phyloP scores from a whole-genome alignment of 30 jellyfish, hydroid and myxozoan genomes.

The Euphysa ruthae region DNA sequence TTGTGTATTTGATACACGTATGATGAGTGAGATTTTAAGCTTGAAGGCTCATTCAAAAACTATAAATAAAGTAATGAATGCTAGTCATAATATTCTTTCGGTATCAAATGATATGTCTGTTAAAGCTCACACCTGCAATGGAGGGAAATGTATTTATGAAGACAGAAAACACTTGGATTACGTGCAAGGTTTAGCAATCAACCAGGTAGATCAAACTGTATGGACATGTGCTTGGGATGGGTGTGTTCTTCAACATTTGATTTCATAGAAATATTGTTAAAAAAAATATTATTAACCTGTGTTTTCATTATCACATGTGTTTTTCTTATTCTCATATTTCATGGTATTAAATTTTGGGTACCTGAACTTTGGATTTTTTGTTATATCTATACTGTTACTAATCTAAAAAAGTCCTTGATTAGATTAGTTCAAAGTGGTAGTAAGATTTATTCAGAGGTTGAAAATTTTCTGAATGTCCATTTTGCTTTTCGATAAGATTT shows the following conservation, averaged over 20 bases:
- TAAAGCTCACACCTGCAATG: neutral
- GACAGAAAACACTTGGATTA: slow-evolving; percentile 48
- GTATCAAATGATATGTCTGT: slow-evolving; percentile 19
- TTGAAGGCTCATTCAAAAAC: neutral
- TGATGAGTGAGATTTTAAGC: neutral
- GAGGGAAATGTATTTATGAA: neutral
- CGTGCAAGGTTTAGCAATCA: slow-evolving; percentile 55
- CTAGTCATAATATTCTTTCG: slow-evolving; percentile 3
- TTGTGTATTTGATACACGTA: neutral
- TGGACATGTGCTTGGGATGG: slow-evolving; percentile 98
- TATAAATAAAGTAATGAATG: neutral
- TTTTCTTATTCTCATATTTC: too few species aligned
- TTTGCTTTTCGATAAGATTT: too few species aligned
- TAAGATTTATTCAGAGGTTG: too few species aligned
- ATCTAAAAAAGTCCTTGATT: too few species aligned
- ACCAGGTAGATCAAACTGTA: slow-evolving; percentile 23
- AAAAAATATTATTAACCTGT: too few species aligned
- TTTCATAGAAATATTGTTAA: neutral
- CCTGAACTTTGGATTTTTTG: too few species aligned
- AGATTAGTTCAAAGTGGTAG: too few species aligned
- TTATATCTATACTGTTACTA: too few species aligned
- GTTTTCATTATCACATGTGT: too few species aligned
- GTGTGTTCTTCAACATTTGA: slow-evolving; percentile 10
- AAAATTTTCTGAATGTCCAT: too few species aligned
- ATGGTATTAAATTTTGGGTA: too few species aligned